phyloP scores from a whole-genome alignment of 2,113 vertebrate species.

The Prunella himalayana region DNA sequence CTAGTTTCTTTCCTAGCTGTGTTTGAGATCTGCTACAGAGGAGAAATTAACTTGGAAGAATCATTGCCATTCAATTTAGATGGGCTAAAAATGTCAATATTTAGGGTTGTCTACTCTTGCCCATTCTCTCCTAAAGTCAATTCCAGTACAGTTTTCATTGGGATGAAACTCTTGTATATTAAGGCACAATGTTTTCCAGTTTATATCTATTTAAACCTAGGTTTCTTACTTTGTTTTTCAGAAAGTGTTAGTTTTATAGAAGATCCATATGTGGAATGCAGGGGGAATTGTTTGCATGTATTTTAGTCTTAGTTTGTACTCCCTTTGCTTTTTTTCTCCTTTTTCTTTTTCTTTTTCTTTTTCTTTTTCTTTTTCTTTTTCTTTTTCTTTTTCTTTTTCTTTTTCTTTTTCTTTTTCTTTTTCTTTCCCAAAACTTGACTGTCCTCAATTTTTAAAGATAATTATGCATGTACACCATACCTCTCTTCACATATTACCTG shows the following conservation, averaged over 20 bases:
- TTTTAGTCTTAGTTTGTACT: neutral
- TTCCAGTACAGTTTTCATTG: neutral
- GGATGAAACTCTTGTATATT: neutral
- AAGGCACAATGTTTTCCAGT: neutral
- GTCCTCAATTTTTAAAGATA: neutral
- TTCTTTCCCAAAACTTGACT: neutral
- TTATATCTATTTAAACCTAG: neutral
- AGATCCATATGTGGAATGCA: neutral
- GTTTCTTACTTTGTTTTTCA: neutral
- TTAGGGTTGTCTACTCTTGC: neutral
- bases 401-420: no score
- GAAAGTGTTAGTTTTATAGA: neutral
- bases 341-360: no score
- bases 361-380: neutral
- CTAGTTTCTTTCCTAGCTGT: neutral
- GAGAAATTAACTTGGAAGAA: neutral
- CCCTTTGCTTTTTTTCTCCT: fast-evolving
- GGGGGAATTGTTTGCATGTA: neutral
- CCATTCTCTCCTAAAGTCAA: neutral
- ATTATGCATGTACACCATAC: neutral
- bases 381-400: fast-evolving
- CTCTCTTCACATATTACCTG: neutral
- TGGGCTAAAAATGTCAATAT: neutral
- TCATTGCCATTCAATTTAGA: neutral
- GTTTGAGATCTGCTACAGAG: neutral